phyloP scores from a whole-genome alignment of 2,113 vertebrate genomes.

The Grammatotria lemairii region DNA sequence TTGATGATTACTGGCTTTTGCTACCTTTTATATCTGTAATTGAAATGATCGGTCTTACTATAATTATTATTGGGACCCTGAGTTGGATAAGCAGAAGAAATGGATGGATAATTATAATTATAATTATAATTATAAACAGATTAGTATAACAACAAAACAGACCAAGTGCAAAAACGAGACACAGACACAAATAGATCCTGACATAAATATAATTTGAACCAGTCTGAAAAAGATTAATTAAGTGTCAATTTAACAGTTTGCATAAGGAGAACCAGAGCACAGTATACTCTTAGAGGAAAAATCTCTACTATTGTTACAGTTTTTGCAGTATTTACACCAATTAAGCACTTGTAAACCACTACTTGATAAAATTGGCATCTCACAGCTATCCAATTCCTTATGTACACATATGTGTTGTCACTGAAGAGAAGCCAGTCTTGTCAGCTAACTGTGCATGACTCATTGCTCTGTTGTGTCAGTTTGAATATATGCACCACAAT shows the following conservation, averaged over 20 bases:
- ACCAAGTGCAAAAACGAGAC: background rate
- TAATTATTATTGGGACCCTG: background rate
- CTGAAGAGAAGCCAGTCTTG: background rate
- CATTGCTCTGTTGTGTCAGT: background rate
- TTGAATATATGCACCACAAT: background rate
- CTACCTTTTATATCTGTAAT: background rate
- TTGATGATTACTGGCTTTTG: background rate
- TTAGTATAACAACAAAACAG: background rate
- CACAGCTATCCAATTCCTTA: background rate
- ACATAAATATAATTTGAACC: background rate
- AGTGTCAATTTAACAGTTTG: background rate
- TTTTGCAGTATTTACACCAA: background rate
- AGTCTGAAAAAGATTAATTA: background rate
- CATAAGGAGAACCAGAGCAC: background rate
- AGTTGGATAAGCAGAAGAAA: background rate
- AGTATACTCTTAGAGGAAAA: background rate
- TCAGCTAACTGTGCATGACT: background rate
- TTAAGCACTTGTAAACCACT: background rate
- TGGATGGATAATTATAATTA: background rate
- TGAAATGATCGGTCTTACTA: background rate
- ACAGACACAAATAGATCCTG: background rate
- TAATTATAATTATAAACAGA: background rate
- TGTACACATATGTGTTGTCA: background rate
- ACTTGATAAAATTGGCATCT: background rate
- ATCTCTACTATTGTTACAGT: background rate